Evolutionary conservation across 2,888 invertebrate genomes (phyloP).

Genomic region (Pyrrhosoma nymphula): DNA sequence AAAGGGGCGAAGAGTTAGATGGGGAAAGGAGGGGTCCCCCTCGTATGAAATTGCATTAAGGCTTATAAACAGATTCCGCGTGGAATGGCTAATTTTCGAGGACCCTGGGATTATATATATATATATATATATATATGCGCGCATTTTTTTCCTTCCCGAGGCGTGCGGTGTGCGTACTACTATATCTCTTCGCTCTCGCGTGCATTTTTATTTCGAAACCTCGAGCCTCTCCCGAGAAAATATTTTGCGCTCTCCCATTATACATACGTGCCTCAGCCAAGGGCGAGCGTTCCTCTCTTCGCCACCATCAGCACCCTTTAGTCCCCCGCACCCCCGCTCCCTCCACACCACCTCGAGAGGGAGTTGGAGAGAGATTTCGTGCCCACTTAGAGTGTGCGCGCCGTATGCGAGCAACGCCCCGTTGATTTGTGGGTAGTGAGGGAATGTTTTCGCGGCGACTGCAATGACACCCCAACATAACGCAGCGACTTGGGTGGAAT

Average conservation of each 20-base stretch:
- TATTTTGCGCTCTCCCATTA: background rate
- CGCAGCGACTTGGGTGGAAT: background rate
- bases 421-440: background rate
- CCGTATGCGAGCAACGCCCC: background rate
- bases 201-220: background rate
- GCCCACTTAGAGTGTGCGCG: background rate
- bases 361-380: too few relatives aligned
- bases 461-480: background rate
- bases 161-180: background rate
- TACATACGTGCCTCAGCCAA: background rate
- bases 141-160: background rate
- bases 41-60: conserved; percentile 50
- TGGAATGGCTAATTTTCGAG: conserved; percentile 46
- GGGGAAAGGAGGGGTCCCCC: background rate
- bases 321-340: background rate
- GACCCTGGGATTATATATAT: background rate
- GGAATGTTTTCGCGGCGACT: background rate
- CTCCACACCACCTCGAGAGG: too few relatives aligned
- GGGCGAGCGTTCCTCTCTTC: background rate
- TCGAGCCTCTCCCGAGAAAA: background rate
- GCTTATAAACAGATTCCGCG: conserved; percentile 55
- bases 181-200: conserved; percentile 6
- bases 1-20: conserved; percentile 28
- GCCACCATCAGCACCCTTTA: too few relatives aligned
- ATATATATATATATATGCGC: background rate